A percentile compares a stretch with the other conserved stretches of the same genome.
phyloP scores from a whole-genome alignment of 1,140 invertebrate species.

The Centruroides vittatus region DNA sequence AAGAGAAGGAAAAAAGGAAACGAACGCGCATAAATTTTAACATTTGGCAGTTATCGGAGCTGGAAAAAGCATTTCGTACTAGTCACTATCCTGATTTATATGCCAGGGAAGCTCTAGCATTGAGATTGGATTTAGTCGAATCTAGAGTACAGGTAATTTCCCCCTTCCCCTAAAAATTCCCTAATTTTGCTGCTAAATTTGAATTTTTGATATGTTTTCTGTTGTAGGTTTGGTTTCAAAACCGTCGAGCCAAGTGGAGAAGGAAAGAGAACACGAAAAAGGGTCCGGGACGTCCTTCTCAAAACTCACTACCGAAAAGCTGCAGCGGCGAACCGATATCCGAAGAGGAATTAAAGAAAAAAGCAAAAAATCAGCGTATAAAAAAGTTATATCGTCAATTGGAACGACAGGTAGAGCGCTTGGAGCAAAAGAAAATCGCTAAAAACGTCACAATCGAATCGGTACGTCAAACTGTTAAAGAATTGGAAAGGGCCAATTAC shows the following conservation, averaged over 20 bases:
- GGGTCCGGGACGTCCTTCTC: conserved; percentile 85
- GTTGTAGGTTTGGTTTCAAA: conserved; percentile 97
- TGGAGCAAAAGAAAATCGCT: conserved; percentile 35
- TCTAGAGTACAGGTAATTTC: conserved; percentile 87
- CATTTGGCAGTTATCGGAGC: conserved; percentile 95
- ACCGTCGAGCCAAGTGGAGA: conserved; percentile 96
- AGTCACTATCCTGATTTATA: conserved; percentile 98
- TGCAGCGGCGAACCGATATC: conserved; percentile 95
- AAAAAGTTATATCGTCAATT: neutral
- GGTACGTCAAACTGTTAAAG: no score
- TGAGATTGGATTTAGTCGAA: conserved; percentile 91
- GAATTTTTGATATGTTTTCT: neutral
- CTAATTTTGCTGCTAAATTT: no score
- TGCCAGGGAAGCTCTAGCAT: conserved; percentile 56
- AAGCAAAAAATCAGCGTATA: neutral
- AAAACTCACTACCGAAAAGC: conserved; percentile 94
- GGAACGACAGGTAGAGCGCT: neutral
- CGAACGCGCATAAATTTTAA: conserved; percentile 96
- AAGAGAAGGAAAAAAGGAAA: conserved; percentile 39
- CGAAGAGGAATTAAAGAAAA: conserved; percentile 52
- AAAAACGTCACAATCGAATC: conserved; percentile 26
- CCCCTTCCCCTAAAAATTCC: no score
- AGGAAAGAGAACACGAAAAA: conserved; percentile 99
- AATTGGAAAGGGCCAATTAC: no score
- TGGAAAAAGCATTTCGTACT: conserved; percentile 89